Conservation (phyloP, 2,888 invertebrate species). For the Sisyra nigra region DNA sequence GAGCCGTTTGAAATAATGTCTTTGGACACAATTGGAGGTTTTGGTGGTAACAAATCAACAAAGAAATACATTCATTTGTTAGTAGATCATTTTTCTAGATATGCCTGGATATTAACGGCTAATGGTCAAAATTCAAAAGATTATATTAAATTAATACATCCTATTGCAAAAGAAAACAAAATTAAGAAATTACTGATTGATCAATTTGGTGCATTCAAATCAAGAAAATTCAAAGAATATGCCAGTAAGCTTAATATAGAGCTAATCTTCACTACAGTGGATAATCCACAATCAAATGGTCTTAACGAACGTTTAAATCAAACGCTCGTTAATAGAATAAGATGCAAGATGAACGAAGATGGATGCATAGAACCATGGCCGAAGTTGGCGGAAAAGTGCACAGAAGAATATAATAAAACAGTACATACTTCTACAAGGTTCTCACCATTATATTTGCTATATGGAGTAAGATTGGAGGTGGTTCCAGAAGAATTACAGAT, state of each 20-base stretch:
- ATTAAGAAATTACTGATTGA: conserved; percentile 14
- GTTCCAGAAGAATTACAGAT: too few species aligned
- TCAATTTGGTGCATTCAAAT: conserved; percentile 15
- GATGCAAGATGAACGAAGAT: too few species aligned
- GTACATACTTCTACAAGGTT: conserved; percentile 13
- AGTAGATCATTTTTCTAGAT: conserved; percentile 10
- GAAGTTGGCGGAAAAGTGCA: conserved; percentile 12
- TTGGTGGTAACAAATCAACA: conserved; percentile 6
- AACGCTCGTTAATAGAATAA: too few species aligned
- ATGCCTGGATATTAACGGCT: conserved; percentile 11
- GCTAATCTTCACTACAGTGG: conserved; percentile 13
- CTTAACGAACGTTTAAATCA: too few species aligned
- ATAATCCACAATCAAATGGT: conserved; percentile 14
- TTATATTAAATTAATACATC: conserved; percentile 14
- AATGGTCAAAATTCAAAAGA: conserved; percentile 12
- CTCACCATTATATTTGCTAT: too few species aligned
- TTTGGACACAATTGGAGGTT: conserved; percentile 5
- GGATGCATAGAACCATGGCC: conserved; percentile 10
- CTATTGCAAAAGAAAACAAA: conserved; percentile 12
- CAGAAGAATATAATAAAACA: conserved; percentile 14
- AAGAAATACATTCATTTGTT: conserved; percentile 7
- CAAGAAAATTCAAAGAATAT: conserved; percentile 14
- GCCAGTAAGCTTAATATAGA: conserved; percentile 12
- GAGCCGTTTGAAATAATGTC: conserved; percentile 8
- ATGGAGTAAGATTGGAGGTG: too few species aligned